Percentiles rank a stretch among this genome's conserved stretches.
Evolutionary conservation across 2,113 vertebrate genomes (phyloP).

Genomic region (Callocephalon fimbriatum): DNA sequence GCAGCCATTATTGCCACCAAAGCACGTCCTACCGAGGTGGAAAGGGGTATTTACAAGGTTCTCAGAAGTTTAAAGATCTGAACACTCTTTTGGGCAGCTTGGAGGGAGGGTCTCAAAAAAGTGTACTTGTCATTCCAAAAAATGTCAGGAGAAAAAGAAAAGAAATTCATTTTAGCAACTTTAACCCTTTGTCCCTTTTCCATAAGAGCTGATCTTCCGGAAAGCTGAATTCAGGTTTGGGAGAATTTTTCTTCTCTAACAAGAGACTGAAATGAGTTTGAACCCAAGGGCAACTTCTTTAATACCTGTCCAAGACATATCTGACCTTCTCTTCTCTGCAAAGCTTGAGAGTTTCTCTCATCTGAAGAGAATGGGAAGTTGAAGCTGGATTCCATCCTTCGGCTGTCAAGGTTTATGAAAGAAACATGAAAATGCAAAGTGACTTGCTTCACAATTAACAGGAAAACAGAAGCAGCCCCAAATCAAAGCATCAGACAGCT

Average conservation of each 20-base stretch:
- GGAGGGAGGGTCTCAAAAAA: not conserved
- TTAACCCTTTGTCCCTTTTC: not conserved
- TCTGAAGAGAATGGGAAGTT: conserved; percentile 6
- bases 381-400: conserved; percentile 20
- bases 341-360: not conserved
- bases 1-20: not conserved
- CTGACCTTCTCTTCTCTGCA: conserved; percentile 17
- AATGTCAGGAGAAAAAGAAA: not conserved
- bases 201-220: not conserved
- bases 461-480: not conserved
- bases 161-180: not conserved
- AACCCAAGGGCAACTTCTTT: conserved; percentile 52
- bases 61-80: not conserved
- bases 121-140: not conserved
- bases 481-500: conserved; percentile 31
- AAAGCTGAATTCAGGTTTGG: not conserved
- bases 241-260: not conserved
- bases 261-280: conserved; percentile 50
- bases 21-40: not conserved
- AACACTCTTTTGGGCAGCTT: not conserved
- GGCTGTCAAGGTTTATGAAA: conserved; percentile 19
- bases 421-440: conserved; percentile 44
- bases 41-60: not conserved
- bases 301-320: conserved; percentile 31
- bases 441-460: conserved; percentile 40